Evolutionary conservation across 1,140 invertebrate species (phyloP).

Genomic region (Grapholita molesta): DNA sequence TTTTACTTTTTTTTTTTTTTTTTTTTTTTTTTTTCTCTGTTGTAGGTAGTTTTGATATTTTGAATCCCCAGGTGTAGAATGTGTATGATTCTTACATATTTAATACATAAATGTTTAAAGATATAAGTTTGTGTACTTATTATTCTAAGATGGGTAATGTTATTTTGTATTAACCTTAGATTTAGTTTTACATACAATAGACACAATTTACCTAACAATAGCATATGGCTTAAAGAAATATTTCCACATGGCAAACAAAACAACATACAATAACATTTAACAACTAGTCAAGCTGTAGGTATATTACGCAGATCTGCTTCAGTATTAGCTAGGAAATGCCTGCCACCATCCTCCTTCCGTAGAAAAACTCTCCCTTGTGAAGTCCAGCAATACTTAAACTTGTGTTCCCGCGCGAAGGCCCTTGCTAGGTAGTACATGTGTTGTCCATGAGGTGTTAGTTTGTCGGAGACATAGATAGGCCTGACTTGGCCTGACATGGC

Average conservation of each 20-base stretch:
- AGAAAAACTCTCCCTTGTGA: neutral
- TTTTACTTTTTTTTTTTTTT: no score
- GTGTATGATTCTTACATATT: neutral
- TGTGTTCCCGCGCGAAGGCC: neutral
- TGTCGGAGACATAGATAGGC: conserved; percentile 1
- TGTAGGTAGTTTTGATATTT: no score
- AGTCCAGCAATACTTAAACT: conserved; percentile 1
- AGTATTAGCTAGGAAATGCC: neutral
- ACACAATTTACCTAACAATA: no score
- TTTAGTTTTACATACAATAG: neutral
- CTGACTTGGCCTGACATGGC: neutral
- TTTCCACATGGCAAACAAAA: neutral
- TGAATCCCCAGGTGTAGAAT: no score
- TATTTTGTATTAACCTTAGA: neutral
- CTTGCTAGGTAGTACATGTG: neutral
- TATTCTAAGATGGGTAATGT: neutral
- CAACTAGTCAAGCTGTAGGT: neutral
- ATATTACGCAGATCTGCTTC: neutral
- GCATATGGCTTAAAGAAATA: neutral
- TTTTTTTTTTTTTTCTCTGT: no score
- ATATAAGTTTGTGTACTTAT: neutral
- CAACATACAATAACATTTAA: neutral
- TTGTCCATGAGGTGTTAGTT: neutral
- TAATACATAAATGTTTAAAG: neutral
- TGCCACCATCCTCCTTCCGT: neutral